Base-by-base conservation (phyloP, 2,113 vertebrate genomes). In the Gymnarchus niloticus region DNA sequence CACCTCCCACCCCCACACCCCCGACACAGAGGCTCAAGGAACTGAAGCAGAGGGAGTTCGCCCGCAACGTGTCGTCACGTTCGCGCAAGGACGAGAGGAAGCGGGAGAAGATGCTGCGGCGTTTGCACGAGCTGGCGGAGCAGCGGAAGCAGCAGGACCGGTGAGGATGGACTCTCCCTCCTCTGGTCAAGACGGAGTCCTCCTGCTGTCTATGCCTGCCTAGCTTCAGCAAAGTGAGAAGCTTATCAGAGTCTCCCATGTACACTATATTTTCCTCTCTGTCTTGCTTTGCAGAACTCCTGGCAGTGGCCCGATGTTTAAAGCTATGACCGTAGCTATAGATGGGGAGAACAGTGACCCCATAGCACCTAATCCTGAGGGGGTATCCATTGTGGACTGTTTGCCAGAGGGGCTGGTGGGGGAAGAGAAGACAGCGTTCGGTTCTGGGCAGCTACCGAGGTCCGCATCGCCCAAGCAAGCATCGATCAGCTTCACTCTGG, bases 221-320 rank as follows among this genome's bases (percentile, higher is more conserved):
- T 12, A n/a, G 17, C 54, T 37, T 17, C 21, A 44, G 19, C 37
- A 2, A 59, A 8, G 21, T n/a, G 8, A 14, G 37, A 37, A 21
- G 25, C 56, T 57, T 65, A 19, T 3, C 3, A 10, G 1, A 19
- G 14, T 65, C 33, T 65, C 33, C 12, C 51, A 0, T 0, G 21
- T 51, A 5, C 51, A 6, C 73, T 49, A 2, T 81, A 17, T 23
- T 3, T 65, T 14, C 21, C 1, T 87, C 51, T 89, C 56, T 90
- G 77, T 89, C 86, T 23, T 93, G 54, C 86, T 82, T 83, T 90
- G 1, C 90, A 99, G 98, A 1, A 97, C 97, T 82, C 96, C 96
- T 85, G 98, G 98, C 85, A 99, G 97, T 46, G 98, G 98, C 0
- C 98, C 98, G 41, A 99, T 99, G 97, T 99, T 99, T 93, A 96